Conservation (phyloP, 1,140 invertebrate species). For the Aphaenogaster floridana region DNA sequence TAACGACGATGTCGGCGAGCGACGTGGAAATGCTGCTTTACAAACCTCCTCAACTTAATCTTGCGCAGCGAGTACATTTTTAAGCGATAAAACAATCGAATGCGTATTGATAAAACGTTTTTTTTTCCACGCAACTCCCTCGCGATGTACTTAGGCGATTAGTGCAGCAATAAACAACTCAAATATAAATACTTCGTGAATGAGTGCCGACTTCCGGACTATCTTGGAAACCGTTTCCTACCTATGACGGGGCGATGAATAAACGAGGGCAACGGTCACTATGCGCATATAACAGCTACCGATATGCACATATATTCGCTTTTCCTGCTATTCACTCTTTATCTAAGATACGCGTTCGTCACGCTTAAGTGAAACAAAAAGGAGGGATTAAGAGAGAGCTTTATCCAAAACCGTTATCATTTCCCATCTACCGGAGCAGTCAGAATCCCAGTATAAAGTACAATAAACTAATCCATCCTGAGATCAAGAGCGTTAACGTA, state of each 20-base stretch:
- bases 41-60: slow-evolving; percentile 5
- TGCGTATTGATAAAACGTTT: slow-evolving; percentile 22
- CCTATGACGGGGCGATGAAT: slow-evolving; percentile 26
- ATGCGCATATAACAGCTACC: slow-evolving; percentile 11
- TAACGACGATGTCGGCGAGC: background rate
- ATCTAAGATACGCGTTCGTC: background rate
- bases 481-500: background rate
- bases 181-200: slow-evolving; percentile 17
- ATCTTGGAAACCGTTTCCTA: slow-evolving; percentile 29
- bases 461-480: background rate
- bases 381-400: background rate
- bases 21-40: background rate
- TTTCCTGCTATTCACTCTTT: slow-evolving; percentile 30
- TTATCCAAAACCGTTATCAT: background rate
- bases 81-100: slow-evolving; percentile 32
- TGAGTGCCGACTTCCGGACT: slow-evolving; percentile 32
- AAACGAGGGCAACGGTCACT: slow-evolving; percentile 50
- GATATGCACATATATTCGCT: slow-evolving; percentile 33
- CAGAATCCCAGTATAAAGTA: background rate
- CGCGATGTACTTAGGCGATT: slow-evolving; percentile 7
- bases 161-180: background rate
- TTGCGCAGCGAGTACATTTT: slow-evolving; percentile 17
- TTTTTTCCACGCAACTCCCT: background rate
- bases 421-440: background rate
- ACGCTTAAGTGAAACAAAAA: background rate